Evolutionary conservation across 2,113 vertebrate genomes (phyloP).

Genomic region (Oreotrochilus melanogaster): DNA sequence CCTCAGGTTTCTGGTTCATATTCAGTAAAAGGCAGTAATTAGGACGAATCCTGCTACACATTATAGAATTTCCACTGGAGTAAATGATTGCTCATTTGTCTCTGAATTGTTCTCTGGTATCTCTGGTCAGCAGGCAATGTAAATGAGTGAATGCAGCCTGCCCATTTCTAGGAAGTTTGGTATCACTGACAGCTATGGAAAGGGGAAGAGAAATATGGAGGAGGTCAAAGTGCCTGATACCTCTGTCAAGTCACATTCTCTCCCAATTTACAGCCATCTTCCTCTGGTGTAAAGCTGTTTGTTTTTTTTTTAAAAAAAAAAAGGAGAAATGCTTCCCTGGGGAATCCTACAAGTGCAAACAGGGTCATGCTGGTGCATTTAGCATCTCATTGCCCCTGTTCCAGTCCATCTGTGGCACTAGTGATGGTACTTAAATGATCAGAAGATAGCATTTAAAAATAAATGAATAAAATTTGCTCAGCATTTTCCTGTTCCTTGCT

Average conservation of each 20-base stretch:
- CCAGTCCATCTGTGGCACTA: neutral
- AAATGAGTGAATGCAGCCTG: neutral
- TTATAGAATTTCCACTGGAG: neutral
- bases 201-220: neutral
- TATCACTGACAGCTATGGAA: neutral
- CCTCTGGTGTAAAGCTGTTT: neutral
- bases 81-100: neutral
- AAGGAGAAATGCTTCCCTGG: neutral
- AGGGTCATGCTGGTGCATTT: neutral
- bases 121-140: neutral
- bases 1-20: neutral
- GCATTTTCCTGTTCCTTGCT: neutral
- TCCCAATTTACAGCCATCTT: neutral
- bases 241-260: neutral
- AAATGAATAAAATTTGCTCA: neutral
- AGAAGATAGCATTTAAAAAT: neutral
- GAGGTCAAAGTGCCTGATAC: neutral
- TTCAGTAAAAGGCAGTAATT: neutral
- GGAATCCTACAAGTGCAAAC: neutral
- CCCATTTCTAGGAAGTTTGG: neutral
- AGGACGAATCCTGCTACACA: neutral
- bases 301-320: neutral
- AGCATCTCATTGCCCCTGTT: neutral
- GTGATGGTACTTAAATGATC: neutral
- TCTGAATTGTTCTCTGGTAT: too few relatives aligned